phyloP scores from a whole-genome alignment of 2,797 vertebrate species.

The Lepus townsendii region DNA sequence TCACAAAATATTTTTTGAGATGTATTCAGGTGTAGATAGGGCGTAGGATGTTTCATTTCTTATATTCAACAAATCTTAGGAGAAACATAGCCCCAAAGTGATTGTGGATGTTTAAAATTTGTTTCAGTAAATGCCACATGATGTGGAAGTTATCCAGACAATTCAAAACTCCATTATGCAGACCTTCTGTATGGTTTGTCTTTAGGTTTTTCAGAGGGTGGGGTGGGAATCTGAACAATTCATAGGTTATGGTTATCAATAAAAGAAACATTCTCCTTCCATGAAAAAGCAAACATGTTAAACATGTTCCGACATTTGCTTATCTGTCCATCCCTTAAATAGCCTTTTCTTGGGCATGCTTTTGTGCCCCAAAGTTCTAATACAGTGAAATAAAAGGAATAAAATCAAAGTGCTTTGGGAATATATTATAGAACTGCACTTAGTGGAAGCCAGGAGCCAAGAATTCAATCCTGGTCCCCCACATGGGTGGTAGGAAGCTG shows the following conservation, averaged over 20 bases:
- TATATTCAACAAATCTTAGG: neutral
- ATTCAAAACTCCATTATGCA: neutral
- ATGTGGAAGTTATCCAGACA: neutral
- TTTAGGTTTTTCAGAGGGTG: constrained; percentile 51
- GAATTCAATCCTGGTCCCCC: no score
- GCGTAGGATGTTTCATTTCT: neutral
- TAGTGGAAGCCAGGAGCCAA: no score
- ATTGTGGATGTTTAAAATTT: neutral
- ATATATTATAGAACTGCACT: neutral
- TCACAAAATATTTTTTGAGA: constrained; percentile 53
- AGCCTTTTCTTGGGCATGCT: constrained; percentile 11
- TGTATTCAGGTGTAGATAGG: neutral
- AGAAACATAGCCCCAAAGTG: constrained; percentile 2
- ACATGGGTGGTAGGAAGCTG: no score
- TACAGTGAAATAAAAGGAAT: constrained; percentile 17
- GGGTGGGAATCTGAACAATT: neutral
- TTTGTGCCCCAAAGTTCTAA: neutral
- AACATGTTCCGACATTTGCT: neutral
- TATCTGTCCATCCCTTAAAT: neutral
- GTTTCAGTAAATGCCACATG: constrained; percentile 3
- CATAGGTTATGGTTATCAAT: neutral
- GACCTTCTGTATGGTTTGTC: neutral
- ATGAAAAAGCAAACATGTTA: neutral
- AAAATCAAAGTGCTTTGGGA: constrained; percentile 1
- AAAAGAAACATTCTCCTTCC: constrained; percentile 54